Evolutionary conservation across 2,888 invertebrate genomes (phyloP).

Genomic region (Oscheius sp.): DNA sequence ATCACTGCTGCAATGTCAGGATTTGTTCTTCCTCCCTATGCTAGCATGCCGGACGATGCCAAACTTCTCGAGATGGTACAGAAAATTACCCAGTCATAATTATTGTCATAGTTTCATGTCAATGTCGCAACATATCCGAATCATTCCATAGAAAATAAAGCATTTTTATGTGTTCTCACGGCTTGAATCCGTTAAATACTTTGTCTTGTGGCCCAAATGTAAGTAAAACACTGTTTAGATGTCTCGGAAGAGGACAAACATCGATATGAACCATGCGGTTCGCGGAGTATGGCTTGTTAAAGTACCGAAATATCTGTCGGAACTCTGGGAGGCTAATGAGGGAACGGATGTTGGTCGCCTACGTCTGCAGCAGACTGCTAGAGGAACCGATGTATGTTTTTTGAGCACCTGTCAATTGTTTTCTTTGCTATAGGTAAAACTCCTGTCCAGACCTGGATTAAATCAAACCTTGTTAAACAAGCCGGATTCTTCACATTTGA

Average conservation of each 20-base stretch:
- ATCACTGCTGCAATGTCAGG: constrained; percentile 50
- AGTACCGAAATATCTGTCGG: constrained; percentile 41
- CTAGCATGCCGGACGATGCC: constrained; percentile 45
- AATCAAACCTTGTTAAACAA: background rate
- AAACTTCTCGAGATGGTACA: constrained; percentile 12
- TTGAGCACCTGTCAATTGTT: background rate
- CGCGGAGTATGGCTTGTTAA: constrained; percentile 69
- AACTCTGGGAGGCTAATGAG: constrained; percentile 38
- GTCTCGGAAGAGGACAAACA: constrained; percentile 33
- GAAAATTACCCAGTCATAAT: background rate
- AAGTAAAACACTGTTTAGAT: background rate
- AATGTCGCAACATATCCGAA: background rate
- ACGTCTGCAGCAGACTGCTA: background rate
- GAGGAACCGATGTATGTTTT: constrained; percentile 16
- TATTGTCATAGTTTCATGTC: background rate
- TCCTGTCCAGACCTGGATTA: constrained; percentile 7
- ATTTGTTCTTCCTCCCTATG: constrained; percentile 49
- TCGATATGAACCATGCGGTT: constrained; percentile 62
- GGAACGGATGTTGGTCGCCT: constrained; percentile 38
- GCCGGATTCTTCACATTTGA: background rate
- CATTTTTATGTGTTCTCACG: background rate
- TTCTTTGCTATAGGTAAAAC: constrained; percentile 19
- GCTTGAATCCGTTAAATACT: background rate
- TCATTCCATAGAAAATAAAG: background rate
- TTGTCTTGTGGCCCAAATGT: background rate